Evolutionary conservation across 2,888 invertebrate species (phyloP).

Genomic region (Amphimallon solstitiale): DNA sequence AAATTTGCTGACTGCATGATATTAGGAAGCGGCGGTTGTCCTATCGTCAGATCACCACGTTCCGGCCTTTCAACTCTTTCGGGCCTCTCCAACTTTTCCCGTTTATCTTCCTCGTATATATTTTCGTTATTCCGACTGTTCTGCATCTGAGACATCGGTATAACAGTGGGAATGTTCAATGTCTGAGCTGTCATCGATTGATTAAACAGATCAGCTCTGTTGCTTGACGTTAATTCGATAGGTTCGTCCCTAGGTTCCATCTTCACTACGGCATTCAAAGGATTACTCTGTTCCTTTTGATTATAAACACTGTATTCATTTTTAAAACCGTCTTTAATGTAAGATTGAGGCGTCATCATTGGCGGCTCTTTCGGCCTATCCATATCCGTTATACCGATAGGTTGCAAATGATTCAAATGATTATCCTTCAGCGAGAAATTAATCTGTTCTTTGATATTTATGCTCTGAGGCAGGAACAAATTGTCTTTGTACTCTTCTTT

Average conservation of each 20-base stretch:
- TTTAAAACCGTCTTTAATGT: conserved; percentile 35
- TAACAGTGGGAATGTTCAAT: conserved; percentile 59
- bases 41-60: conserved; percentile 46
- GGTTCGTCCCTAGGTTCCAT: conserved; percentile 62
- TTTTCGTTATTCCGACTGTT: conserved; percentile 25
- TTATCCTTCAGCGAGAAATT: conserved; percentile 56
- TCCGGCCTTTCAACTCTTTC: conserved; percentile 54
- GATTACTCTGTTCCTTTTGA: conserved; percentile 42
- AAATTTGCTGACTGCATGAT: conserved; percentile 68
- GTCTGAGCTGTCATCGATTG: conserved; percentile 51
- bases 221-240: conserved; percentile 58
- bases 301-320: conserved; percentile 41
- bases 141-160: conserved; percentile 54
- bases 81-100: conserved; percentile 52
- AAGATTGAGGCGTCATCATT: conserved; percentile 53
- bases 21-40: conserved; percentile 68
- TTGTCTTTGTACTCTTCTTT: conserved; percentile 51
- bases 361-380: conserved; percentile 54
- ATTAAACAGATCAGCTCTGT: conserved; percentile 40
- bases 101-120: conserved; percentile 53
- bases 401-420: conserved; percentile 45
- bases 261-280: conserved; percentile 55
- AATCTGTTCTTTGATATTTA: conserved; percentile 53
- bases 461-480: conserved; percentile 55
- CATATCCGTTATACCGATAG: conserved; percentile 54